Evolutionary conservation across 1,140 invertebrate species (phyloP), one percentile per base, ranked within the genome.

Genomic region (Bicyclus anynana): DNA sequence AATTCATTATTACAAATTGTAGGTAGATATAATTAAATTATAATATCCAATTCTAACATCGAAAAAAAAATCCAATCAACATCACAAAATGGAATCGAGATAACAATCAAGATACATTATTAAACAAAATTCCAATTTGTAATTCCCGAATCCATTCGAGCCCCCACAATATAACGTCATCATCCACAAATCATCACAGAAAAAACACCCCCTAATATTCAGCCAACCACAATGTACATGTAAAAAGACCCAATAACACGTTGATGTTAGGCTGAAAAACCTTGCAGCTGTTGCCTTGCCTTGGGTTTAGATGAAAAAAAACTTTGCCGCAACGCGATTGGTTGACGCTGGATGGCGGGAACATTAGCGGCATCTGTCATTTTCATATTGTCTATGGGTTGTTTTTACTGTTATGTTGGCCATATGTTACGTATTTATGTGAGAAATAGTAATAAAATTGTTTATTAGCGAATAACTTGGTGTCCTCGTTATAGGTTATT

Each of bases 301-400:
- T 55, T 61, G 62, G 67, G 65, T 40, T 17, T 17, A 12, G 40
- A 44, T 67, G 74, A 76, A 84, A 74, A 81, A 80, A 84, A 80
- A 80, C 67, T 66, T 65, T 62, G 44, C 59, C 64, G 59, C 63
- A 2, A 47, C 68, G 62, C 67, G 57, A 82, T 80, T 80, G 80
- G 80, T 66, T 54, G 71, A 52, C 20, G 33, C 53, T 52, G 60
- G 62, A 77, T 72, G 74, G 76, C 76, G 72, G 73, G 60, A 73
- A 72, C 80, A 84, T 84, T 82, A 80, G 60, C 53, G 53, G 66
- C 78, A 82, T 80, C 80, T 84, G 80, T 84, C 77, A 84, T 65
- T 69, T 72, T 71, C 59, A 77, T 80, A 76, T 80, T 76, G 77
- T 80, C 77, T 77, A 70, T 77, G 65, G 68, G 63, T 56, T 35